phyloP scores from a whole-genome alignment of 2,113 vertebrate species.

The Perca flavescens region DNA sequence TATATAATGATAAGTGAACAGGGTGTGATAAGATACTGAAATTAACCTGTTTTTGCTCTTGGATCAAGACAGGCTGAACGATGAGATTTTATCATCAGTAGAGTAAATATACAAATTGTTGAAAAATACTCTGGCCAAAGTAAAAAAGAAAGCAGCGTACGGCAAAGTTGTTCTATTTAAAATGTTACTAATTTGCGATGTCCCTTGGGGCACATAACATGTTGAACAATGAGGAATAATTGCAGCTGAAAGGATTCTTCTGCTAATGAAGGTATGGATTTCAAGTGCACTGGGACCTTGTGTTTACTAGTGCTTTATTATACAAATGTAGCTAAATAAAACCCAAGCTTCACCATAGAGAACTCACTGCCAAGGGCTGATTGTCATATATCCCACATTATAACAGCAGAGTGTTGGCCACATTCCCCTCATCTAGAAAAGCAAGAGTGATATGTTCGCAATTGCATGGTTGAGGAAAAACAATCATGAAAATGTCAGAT shows the following conservation, averaged over 20 bases:
- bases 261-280: conserved; percentile 15
- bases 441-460: conserved; percentile 54
- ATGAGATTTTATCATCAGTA: neutral
- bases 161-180: conserved; percentile 15
- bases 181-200: neutral
- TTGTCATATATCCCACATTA: conserved; percentile 29
- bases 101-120: neutral
- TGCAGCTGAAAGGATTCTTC: neutral
- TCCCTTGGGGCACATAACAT: neutral
- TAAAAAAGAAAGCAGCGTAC: neutral
- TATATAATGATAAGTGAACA: conserved; percentile 27
- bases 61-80: conserved; percentile 8
- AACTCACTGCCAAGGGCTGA: conserved; percentile 73
- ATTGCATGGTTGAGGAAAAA: conserved; percentile 29
- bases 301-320: conserved; percentile 42
- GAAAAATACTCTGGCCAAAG: conserved; percentile 4
- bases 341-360: conserved; percentile 41
- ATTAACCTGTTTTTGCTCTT: conserved; percentile 35
- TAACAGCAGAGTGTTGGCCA: conserved; percentile 46
- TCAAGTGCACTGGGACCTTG: conserved; percentile 4
- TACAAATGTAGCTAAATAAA: conserved; percentile 33
- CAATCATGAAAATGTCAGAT: conserved; percentile 40
- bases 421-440: neutral
- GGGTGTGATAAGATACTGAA: neutral
- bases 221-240: neutral